Evolutionary conservation across 1,140 invertebrate genomes (phyloP), one percentile per base, ranked within the genome.

Genomic region (Drosophila sulfurigaster): DNA sequence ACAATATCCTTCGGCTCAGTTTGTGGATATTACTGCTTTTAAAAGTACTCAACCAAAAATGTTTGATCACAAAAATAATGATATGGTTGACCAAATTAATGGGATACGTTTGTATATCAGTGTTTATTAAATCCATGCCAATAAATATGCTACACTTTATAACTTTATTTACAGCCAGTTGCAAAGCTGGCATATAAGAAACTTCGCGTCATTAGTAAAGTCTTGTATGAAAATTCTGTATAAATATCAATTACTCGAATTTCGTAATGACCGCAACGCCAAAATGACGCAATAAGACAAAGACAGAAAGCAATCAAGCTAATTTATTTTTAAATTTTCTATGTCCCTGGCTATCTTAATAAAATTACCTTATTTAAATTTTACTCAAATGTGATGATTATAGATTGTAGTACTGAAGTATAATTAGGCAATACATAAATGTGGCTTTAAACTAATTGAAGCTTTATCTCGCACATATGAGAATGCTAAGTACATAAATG

Each of bases 261-360:
- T 5, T 63, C 41, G 35, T 46, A 32, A 15, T 10, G 16, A 5
- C 46, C 16, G 20, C 30, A 16, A 30, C 8, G 59, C 54, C 8
- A 15, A 38, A 25, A 51, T 32, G 30, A 63, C 57, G 58, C 38
- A 10, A 11, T 7, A 41, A 41, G 7, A 51, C 4, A 28, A 82
- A 75, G 48, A 62, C 64, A 38, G 43, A 63, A 57, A 49, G 64
- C 69, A 78, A 69, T 78, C 54, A 59, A 65, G 74, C 75, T 82
- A 81, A 78, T 85, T 83, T 65, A 71, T 81, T 81, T 78, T 78
- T 71, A 46, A 82, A 76, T 67, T 85, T 77, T 77, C 13, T 20
- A 85, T 69, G 20, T 28, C 59, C 41, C 66, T 66, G 52, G 52
- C 16, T 30, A 66, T 58, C 59, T 58, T 65, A 51, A 60, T 20